Percentiles rank a stretch among this genome's conserved stretches.
Conservation (phyloP, 2,113 vertebrate species). For the Cavia aperea region DNA sequence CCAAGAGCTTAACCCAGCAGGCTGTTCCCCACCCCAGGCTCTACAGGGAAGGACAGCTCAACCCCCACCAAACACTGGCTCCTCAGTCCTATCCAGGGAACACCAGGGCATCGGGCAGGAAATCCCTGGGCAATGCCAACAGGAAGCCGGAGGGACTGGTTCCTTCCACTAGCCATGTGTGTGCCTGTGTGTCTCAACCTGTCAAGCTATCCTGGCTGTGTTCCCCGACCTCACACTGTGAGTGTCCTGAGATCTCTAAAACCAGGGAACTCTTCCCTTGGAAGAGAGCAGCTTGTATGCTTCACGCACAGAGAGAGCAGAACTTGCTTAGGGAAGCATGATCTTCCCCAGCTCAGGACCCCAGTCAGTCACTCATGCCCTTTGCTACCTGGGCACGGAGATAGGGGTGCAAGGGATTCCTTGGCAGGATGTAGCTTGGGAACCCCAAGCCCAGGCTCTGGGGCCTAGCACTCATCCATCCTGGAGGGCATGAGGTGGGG, state of each 20-base stretch:
- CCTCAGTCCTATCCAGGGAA: neutral
- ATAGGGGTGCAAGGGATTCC: neutral
- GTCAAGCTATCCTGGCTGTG: neutral
- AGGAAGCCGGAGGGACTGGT: neutral
- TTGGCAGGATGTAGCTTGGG: neutral
- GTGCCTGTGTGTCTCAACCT: accelerated
- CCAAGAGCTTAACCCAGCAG: neutral
- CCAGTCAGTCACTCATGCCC: accelerated
- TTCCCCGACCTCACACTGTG: neutral
- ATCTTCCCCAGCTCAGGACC: neutral
- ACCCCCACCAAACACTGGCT: neutral
- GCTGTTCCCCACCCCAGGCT: neutral
- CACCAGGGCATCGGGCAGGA: neutral
- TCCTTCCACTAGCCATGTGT: neutral
- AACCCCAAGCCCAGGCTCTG: neutral
- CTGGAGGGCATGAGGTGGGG: neutral
- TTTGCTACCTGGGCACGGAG: neutral
- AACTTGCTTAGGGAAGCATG: neutral
- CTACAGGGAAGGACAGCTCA: accelerated
- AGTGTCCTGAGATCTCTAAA: neutral
- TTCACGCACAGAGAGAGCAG: neutral
- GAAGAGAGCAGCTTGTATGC: neutral
- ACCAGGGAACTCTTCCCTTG: neutral
- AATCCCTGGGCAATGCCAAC: neutral
- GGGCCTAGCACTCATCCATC: accelerated